Percentiles rank a stretch among this genome's conserved stretches.
These are phyloP conservation scores for Tadarida brasiliensis DNA, from an alignment of 2,797 vertebrate genomes.

Conservation along the genomic window DNA sequence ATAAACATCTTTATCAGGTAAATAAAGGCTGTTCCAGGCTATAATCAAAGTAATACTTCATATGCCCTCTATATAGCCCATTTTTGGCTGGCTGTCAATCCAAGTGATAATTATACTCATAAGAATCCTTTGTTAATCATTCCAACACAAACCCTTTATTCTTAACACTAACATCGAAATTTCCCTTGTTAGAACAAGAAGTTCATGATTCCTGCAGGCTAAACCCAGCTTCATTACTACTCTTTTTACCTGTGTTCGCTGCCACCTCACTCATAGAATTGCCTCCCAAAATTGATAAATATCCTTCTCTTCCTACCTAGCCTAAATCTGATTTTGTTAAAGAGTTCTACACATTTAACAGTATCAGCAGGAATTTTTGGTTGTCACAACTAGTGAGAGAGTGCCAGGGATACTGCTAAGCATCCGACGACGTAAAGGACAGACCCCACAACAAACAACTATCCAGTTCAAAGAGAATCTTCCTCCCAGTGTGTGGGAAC, in stretches of 20 bases:
- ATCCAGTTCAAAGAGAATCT: neutral
- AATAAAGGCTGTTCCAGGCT: neutral
- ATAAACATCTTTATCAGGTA: neutral
- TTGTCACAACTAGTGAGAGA: neutral
- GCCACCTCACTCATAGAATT: neutral
- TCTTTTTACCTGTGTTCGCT: neutral
- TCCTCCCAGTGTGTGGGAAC: neutral
- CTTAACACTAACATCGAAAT: neutral
- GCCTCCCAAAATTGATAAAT: neutral
- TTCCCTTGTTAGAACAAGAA: neutral
- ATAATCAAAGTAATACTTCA: neutral
- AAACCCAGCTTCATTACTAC: neutral
- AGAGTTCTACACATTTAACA: neutral
- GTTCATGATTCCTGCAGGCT: conserved; percentile 14
- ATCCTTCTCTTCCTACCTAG: neutral
- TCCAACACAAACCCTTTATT: neutral
- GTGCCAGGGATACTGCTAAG: neutral
- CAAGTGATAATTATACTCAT: neutral
- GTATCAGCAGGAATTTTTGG: neutral
- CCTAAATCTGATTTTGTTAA: neutral
- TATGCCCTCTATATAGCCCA: neutral
- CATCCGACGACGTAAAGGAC: neutral
- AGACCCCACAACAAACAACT: neutral
- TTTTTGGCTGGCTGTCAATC: neutral
- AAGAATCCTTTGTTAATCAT: neutral